Base-by-base conservation (phyloP, 2,113 vertebrate genomes). In the Myxocyprinus asiaticus region DNA sequence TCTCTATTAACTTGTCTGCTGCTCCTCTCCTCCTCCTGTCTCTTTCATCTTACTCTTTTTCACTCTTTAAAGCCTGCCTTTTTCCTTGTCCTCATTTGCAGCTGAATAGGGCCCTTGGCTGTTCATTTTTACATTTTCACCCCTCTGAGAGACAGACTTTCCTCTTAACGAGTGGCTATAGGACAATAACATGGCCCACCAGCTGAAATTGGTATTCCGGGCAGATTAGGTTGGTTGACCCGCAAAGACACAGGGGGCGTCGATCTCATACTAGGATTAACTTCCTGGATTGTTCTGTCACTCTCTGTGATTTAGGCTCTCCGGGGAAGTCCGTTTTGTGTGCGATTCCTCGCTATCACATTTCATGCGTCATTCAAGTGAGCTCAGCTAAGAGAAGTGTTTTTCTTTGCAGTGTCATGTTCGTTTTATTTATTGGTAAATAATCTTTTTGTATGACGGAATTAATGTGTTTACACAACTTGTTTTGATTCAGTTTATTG, bases 11-110 rank as follows among this genome's bases (percentile, higher is more conserved):
- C 82, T 83, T 22, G 78, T 83, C 67, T 80, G 61, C 73, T 67
- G 67, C 72, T 67, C 78, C 73, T 67, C 78, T 74, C 76, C 17
- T 80, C 73, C 47, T 72, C 77, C 73, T 80, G 56, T 67, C 77
- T 33, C 22, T 82, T 85, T 82, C 63, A 84, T 84, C 80, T 73
- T 79, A 45, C 61, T 71, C 63, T 81, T 62, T 78, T 78, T 77
- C 17, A n/a, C 82, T 83, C 82, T 80, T 85, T 82, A 55, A 80
- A 12, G 63, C 67, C 72, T 63, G 67, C 68, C 80, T 84, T 82
- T 73, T 82, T 74, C 72, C 77, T 67, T 83, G 84, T 81, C 82
- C 79, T 81, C 62, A 83, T 85, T 83, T 85, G 84, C 84, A 83
- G 77, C 56, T 83, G 73, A 86, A 86, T 77, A 64, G 77, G 42